Evolutionary conservation across 2,888 invertebrate species (phyloP), one percentile per base, ranked within the genome.

Genomic region (Stenichneumon culpator): DNA sequence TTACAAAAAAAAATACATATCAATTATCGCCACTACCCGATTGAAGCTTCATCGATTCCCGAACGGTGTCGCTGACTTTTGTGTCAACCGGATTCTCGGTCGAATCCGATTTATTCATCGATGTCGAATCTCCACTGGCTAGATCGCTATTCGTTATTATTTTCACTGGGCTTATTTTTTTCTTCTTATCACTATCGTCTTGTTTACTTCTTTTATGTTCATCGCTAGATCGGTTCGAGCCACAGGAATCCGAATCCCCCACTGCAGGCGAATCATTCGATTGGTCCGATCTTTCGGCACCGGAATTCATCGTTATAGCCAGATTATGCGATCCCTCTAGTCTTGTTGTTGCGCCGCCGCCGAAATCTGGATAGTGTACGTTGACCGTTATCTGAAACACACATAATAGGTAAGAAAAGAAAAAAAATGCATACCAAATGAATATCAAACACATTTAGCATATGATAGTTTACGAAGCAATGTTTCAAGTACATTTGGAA

Each of bases 401-500:
- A 14, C 2, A 5, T 36, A 44, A 28, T 7, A 36, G 57, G 9
- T 22, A 25, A 47, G 36, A 47, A 3, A 19, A 50, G 4, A 78
- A 63, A 65, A 11, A 25, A 47, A 75, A 52, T 19, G 39, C 28
- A 63, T 63, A 28, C 4, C n/a, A 16, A 16, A 68, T 16, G 44
- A 16, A 14, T 44, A 16, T 4, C 4, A 25, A n/a, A n/a, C 11
- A 36, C 6, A 19, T 28, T 11, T 9, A n/a, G 1, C 14, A 5
- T 2, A 16, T 44, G 16, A 28, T 19, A 63, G 11, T 60, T 67
- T 63, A 2, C 7, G 52, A 75, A 79, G 25, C 14, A 11, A 54
- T 44, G 25, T 52, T 72, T 36, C 22, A 39, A 79, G 22, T 90
- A 91, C 88, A 83, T 92, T 86, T 9, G 82, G 75, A 57, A 89